Conservation (phyloP, 2,888 invertebrate species). For the Apocheima hispidaria region DNA sequence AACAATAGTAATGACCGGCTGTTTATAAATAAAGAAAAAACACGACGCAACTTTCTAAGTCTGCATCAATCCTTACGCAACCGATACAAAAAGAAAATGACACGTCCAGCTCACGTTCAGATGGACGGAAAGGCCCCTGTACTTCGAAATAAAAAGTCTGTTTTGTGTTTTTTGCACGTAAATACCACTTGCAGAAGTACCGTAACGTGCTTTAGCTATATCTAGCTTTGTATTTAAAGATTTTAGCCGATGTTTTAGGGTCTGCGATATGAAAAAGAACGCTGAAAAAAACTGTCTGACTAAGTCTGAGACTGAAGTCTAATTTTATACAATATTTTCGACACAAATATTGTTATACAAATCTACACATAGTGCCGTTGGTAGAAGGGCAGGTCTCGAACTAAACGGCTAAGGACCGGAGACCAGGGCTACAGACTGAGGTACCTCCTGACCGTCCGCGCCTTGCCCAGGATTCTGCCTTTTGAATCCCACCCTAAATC, state of each 20-base stretch:
- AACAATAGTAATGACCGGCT: constrained; percentile 43
- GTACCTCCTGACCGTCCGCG: too few species aligned
- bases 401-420: too few species aligned
- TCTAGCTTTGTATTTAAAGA: background rate
- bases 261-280: background rate
- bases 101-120: constrained; percentile 25
- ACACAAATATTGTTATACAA: too few species aligned
- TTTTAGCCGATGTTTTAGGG: background rate
- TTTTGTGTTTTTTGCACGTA: constrained; percentile 11
- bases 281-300: too few species aligned
- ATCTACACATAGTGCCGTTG: too few species aligned
- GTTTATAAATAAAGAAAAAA: constrained; percentile 43
- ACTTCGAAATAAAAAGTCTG: constrained; percentile 9
- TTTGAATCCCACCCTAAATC: too few species aligned
- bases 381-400: too few species aligned
- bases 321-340: too few species aligned
- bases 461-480: too few species aligned
- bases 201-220: background rate
- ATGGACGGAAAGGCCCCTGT: constrained; percentile 24
- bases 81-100: constrained; percentile 40
- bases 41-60: constrained; percentile 45
- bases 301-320: too few species aligned
- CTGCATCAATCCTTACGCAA: constrained; percentile 45
- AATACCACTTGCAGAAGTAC: constrained; percentile 1
- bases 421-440: too few species aligned